Base-by-base conservation (phyloP, 2,888 invertebrate genomes). In the Abscondita cerata region DNA sequence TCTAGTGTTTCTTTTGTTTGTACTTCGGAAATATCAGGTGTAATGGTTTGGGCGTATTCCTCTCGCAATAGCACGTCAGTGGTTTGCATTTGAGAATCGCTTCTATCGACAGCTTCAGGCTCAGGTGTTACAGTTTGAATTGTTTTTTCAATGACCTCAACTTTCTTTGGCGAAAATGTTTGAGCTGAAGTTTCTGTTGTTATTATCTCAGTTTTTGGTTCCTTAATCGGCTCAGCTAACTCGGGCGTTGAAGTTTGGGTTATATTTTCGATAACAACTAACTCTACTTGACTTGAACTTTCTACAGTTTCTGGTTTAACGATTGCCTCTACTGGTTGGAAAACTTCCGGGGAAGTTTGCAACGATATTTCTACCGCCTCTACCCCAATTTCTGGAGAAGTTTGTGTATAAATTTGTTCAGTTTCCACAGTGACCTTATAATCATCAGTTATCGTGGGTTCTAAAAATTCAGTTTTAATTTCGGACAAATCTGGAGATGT, bases 401-500 rank as follows among this genome's bases (percentile, higher is more conserved):
- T 11, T 44, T 44, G 44, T 18, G 18, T 9, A 9, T 16, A 44
- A 18, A 19, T n/a, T 18, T 44, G 44, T 19, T 44, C 44, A 2
- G 18, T 19, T 44, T 15, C 8, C 19, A 44, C 20, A 9, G n/a
- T 11, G 2, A 6, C 9, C n/a, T 8, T 18, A 9, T 5, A 5
- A 18, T 44, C 19, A 11, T 18, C 72, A 16, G 80, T 79, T 66
- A 81, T 80, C 33, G 79, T 78, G 13, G 44, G 44, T 66, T 76
- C 77, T 25, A 72, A 60, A 66, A 75, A 68, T 15, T 74, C 68
- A 66, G 82, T 80, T 40, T 78, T 75, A 1, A 78, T 72, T 51
- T 78, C 72, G 2, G 72, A 62, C 12, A 74, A 67, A 72, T 85
- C 84, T 2, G 87, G 87, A 9, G 87, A 86, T 1, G 87, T 88